phyloP scores from a whole-genome alignment of 1,140 invertebrate species.

The Euwallacea fornicatus region DNA sequence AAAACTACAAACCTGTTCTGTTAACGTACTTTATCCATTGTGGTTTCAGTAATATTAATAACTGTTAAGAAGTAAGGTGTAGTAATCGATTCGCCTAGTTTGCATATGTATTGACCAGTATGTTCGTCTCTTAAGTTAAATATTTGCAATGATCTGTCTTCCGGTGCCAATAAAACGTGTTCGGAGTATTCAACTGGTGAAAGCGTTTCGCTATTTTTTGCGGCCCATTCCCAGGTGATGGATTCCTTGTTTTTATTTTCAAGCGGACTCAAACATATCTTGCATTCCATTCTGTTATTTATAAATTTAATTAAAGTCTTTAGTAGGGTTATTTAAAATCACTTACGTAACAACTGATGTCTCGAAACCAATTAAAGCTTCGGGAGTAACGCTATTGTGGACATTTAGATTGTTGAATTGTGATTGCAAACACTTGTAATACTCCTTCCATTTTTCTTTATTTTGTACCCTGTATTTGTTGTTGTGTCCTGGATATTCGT shows the following conservation, averaged over 20 bases:
- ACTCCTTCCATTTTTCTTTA: constrained; percentile 55
- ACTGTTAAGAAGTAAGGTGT: constrained; percentile 57
- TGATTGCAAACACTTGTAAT: constrained; percentile 56
- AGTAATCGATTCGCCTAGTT: constrained; percentile 51
- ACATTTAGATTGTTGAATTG: constrained; percentile 46
- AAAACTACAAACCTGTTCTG: not conserved
- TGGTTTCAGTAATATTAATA: constrained; percentile 46
- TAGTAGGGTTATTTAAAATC: constrained; percentile 14
- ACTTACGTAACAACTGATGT: constrained; percentile 54
- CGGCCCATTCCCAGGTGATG: constrained; percentile 56
- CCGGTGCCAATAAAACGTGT: constrained; percentile 53
- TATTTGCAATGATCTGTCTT: constrained; percentile 54
- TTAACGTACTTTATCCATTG: constrained; percentile 33
- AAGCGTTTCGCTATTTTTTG: constrained; percentile 41
- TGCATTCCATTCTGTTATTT: constrained; percentile 52
- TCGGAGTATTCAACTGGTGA: constrained; percentile 51
- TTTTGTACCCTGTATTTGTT: constrained; percentile 50
- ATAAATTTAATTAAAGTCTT: not conserved
- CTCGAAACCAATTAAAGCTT: constrained; percentile 53
- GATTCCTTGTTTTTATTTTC: constrained; percentile 49
- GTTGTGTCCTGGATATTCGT: constrained; percentile 56
- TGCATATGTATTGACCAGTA: constrained; percentile 58
- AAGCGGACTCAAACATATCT: constrained; percentile 57
- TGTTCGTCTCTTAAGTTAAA: constrained; percentile 55
- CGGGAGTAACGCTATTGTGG: constrained; percentile 50